Percentiles rank a stretch among this genome's conserved stretches.
phyloP scores from a whole-genome alignment of 1,140 invertebrate genomes.

The Drosophila saltans region DNA sequence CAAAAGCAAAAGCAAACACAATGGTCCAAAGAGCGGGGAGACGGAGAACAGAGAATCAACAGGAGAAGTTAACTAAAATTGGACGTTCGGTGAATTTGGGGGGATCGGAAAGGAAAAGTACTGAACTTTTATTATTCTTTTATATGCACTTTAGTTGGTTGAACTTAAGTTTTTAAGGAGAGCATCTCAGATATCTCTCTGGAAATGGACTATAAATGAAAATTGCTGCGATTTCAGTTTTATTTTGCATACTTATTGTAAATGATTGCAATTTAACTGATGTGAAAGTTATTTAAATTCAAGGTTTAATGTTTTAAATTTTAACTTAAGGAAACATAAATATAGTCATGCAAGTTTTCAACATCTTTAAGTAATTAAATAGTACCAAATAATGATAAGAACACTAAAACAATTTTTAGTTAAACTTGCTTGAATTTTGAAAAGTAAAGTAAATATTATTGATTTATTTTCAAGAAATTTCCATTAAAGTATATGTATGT shows the following conservation, averaged over 20 bases:
- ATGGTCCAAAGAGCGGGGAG: background rate
- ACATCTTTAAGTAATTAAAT: too few species aligned
- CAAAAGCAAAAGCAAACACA: constrained; percentile 44
- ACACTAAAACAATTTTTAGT: too few species aligned
- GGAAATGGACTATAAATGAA: constrained; percentile 5
- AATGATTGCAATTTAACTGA: background rate
- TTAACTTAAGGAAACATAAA: too few species aligned
- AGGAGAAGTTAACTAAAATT: constrained; percentile 13
- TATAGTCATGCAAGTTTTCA: too few species aligned
- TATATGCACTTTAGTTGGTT: constrained; percentile 1
- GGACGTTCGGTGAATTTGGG: background rate
- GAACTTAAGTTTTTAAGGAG: background rate
- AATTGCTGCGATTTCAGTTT: constrained; percentile 8
- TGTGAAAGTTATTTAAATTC: background rate
- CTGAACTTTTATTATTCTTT: constrained; percentile 8
- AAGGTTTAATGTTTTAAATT: background rate
- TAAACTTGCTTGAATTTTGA: too few species aligned
- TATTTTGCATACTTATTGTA: constrained; percentile 1
- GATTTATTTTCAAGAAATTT: too few species aligned
- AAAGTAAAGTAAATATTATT: too few species aligned
- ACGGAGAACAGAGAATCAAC: background rate
- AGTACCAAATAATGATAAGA: too few species aligned
- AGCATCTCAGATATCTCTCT: background rate
- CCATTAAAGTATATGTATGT: too few species aligned
- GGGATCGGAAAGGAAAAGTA: background rate